Evolutionary conservation across 2,888 invertebrate genomes (phyloP).

Genomic region (Petrolisthes manimaculis): DNA sequence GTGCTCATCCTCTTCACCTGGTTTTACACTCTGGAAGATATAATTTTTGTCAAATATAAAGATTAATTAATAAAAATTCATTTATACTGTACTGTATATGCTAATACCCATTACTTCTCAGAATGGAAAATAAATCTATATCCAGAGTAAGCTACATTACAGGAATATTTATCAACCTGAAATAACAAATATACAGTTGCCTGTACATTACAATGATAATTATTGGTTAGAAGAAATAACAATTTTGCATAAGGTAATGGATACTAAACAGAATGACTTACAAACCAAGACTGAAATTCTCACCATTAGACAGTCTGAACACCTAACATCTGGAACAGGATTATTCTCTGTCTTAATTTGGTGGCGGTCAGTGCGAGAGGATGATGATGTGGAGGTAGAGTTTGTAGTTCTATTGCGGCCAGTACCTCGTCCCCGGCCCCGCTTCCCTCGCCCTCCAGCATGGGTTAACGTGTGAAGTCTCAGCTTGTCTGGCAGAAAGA

Average conservation of each 20-base stretch:
- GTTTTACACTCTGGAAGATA: slow-evolving; percentile 16
- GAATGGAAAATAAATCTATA: not conserved
- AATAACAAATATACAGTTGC: not conserved
- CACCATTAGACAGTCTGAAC: slow-evolving; percentile 34
- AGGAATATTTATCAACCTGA: not conserved
- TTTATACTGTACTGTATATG: no score
- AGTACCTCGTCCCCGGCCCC: slow-evolving; percentile 25
- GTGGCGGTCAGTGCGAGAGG: not conserved
- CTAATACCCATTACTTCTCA: not conserved
- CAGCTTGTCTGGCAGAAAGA: slow-evolving; percentile 47
- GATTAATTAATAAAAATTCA: not conserved
- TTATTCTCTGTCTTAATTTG: slow-evolving; percentile 26
- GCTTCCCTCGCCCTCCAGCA: slow-evolving; percentile 41
- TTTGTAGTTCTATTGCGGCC: slow-evolving; percentile 6
- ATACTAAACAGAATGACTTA: not conserved
- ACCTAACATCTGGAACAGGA: slow-evolving; percentile 22
- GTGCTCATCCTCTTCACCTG: slow-evolving; percentile 43
- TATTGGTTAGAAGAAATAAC: not conserved
- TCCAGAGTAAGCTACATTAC: no score
- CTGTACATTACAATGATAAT: not conserved
- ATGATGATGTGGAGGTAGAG: not conserved
- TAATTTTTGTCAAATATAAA: not conserved
- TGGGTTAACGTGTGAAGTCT: slow-evolving; percentile 62
- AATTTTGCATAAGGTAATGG: not conserved
- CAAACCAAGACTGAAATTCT: not conserved